Base-by-base conservation (phyloP, 1,140 invertebrate genomes). In the Trialeurodes vaporariorum region DNA sequence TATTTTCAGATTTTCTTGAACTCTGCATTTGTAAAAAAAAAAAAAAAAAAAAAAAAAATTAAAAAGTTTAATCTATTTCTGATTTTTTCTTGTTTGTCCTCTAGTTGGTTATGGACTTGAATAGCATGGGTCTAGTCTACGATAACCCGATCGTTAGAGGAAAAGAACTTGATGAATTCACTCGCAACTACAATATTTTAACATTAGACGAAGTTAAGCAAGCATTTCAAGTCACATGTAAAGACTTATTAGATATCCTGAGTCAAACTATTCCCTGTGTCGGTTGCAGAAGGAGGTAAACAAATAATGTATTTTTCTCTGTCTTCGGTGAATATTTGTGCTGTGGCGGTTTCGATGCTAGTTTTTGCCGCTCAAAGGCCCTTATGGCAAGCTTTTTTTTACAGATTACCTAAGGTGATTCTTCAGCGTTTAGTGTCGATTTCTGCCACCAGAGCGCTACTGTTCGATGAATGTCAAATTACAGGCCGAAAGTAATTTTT, bases 251-350 rank as follows among this genome's bases (percentile, higher is more conserved):
- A 73, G 84, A 85, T 71, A 86, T 94, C 74, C 81, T 96, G 64
- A 87, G 91, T 79, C 90, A 94, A 80, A 87, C 87, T 75, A 91
- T 95, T 74, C 91, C 92, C 65, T 96, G 93, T 83, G 91, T 95
- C 75, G 93, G 93, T 62, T 96, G 93, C 79, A 83, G 92, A 71
- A 84, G 90, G 84, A 94, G 91, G 91, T 92, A 82, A 73, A n/a
- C n/a, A n/a, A n/a, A n/a, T n/a, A n/a, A n/a, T n/a, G 69, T 60
- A 27, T 25, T 40, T 0, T 59, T 61, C 13, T 17, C 21, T 21
- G 12, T 24, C 1, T 24, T 66, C 2, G 22, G 26, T 63, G 25
- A 22, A 59, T 34, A 59, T 49, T 63, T n/a, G 2, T 66, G n/a
- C 26, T 66, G 27, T 1, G n/a, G 61, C 0, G 59, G 26, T 21